Evolutionary conservation across 1,140 invertebrate species (phyloP).

Genomic region (Amphibalanus amphitrite): DNA sequence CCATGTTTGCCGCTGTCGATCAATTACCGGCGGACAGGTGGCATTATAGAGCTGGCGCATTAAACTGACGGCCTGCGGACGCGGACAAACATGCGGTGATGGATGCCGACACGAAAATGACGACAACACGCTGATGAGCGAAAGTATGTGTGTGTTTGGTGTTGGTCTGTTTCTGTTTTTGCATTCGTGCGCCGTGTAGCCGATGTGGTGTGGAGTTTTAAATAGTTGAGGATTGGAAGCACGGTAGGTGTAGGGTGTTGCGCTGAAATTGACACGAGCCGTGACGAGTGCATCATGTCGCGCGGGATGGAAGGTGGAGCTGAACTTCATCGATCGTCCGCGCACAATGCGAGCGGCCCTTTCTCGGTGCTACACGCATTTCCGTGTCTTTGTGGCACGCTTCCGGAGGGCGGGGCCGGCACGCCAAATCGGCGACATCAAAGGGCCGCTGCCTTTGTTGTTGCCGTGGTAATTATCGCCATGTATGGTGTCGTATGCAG

Average conservation of each 20-base stretch:
- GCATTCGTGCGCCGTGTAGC: background rate
- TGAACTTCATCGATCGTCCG: background rate
- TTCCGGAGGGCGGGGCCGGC: background rate
- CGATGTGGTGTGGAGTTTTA: background rate
- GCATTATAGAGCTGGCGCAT: background rate
- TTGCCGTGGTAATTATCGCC: background rate
- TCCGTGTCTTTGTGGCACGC: background rate
- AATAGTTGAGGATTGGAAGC: background rate
- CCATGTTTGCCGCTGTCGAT: background rate
- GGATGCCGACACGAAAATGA: background rate
- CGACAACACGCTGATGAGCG: background rate
- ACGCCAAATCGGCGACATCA: background rate
- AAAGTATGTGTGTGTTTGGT: background rate
- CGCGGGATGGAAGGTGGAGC: background rate
- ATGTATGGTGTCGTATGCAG: background rate
- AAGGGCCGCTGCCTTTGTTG: background rate
- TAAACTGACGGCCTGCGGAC: background rate
- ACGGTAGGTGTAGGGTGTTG: background rate
- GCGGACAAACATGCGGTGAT: background rate
- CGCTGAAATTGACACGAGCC: background rate
- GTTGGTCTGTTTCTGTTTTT: background rate
- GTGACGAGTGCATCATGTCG: background rate
- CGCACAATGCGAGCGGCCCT: background rate
- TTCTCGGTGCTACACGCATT: background rate
- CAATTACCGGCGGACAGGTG: background rate